Evolutionary conservation across 2,888 invertebrate genomes (phyloP).

Genomic region (Lasius fuliginosus): DNA sequence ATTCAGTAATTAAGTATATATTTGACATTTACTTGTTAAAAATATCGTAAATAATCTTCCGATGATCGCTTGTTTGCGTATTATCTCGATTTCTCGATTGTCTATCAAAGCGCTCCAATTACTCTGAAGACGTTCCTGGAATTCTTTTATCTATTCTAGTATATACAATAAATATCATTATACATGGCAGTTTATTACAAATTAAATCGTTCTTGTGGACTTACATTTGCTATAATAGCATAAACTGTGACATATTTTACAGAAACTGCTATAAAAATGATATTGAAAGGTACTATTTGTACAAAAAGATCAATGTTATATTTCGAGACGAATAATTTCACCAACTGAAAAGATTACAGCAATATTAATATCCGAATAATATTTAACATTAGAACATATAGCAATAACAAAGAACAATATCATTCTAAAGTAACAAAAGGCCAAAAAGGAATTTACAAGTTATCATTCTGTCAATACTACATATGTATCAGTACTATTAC

Average conservation of each 20-base stretch:
- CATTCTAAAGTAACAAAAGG: not conserved
- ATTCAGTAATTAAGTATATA: not conserved
- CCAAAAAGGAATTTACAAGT: not conserved
- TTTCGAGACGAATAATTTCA: conserved; percentile 2
- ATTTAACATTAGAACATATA: not conserved
- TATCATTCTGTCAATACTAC: too few relatives aligned
- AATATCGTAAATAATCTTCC: conserved; percentile 20
- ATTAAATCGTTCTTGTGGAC: not conserved
- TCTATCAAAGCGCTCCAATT: conserved; percentile 28
- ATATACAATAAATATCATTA: not conserved
- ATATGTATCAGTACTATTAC: not conserved
- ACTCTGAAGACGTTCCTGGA: not conserved
- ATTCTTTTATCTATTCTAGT: conserved; percentile 20
- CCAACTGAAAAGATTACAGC: not conserved
- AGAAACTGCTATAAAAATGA: not conserved
- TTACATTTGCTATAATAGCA: conserved; percentile 13
- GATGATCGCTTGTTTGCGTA: not conserved
- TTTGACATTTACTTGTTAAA: conserved; percentile 19
- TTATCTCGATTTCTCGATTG: conserved; percentile 21
- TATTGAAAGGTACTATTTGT: not conserved
- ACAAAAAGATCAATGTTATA: not conserved
- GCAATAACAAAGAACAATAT: not conserved
- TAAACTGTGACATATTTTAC: conserved; percentile 24
- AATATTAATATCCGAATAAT: not conserved
- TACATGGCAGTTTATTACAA: not conserved